Conservation (phyloP, 2,797 vertebrate genomes). For the Molossus alvarezi region DNA sequence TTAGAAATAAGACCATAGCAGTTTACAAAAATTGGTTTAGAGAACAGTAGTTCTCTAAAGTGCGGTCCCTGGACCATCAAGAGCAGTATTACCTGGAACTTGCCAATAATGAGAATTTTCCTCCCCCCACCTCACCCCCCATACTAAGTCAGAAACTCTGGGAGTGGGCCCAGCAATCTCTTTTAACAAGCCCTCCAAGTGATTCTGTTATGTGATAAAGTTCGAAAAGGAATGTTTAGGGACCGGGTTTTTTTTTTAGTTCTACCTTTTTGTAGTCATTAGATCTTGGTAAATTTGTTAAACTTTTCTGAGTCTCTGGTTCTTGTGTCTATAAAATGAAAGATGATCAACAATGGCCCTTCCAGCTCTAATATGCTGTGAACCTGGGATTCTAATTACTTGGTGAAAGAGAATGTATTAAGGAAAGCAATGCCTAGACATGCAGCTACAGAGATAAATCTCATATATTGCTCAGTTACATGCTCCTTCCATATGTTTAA, state of each 20-base stretch:
- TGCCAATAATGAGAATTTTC: background rate
- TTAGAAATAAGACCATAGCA: background rate
- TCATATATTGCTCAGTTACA: background rate
- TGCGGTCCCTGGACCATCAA: background rate
- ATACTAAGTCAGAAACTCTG: background rate
- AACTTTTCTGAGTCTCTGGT: background rate
- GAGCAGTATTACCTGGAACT: background rate
- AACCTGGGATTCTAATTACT: slow-evolving; percentile 60
- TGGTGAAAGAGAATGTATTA: slow-evolving; percentile 49
- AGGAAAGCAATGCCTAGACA: background rate
- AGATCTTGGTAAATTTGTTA: background rate
- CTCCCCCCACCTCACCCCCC: fast-evolving
- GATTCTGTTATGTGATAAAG: background rate
- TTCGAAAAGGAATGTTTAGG: background rate
- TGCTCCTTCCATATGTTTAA: slow-evolving; percentile 38
- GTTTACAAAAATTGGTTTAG: background rate
- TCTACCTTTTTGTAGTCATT: background rate
- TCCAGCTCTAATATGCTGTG: background rate
- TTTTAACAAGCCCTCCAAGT: background rate
- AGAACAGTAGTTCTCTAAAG: background rate
- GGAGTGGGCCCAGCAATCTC: background rate
- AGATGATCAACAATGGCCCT: background rate
- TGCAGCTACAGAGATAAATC: slow-evolving; percentile 16
- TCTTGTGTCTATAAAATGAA: slow-evolving; percentile 17
- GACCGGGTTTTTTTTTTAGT: background rate